Conservation (phyloP, 2,113 vertebrate species). For the Seriola dumerili region DNA sequence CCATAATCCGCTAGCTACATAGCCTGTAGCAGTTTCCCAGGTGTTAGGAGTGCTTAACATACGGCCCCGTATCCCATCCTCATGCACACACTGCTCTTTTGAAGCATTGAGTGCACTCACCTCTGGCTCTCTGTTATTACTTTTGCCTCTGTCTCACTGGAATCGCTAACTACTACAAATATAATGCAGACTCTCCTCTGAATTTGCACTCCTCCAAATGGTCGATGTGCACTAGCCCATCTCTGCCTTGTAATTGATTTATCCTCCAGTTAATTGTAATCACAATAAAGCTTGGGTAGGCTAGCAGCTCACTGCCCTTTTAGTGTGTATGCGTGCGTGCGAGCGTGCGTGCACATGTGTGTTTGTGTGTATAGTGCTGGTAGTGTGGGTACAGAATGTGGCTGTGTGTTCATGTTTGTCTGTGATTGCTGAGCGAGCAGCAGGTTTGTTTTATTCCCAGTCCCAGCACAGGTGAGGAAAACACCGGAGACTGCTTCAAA, state of each 20-base stretch:
- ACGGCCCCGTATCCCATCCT: background rate
- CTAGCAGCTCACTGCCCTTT: constrained; percentile 15
- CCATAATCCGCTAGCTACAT: constrained; percentile 17
- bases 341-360: background rate
- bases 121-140: constrained; percentile 42
- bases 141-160: constrained; percentile 36
- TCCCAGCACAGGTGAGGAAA: constrained; percentile 51
- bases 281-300: constrained; percentile 49
- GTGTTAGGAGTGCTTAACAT: constrained; percentile 39
- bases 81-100: constrained; percentile 23
- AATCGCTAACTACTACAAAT: constrained; percentile 46
- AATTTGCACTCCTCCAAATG: constrained; percentile 57
- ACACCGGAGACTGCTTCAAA: constrained; percentile 57
- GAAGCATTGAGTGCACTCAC: constrained; percentile 26
- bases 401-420: constrained; percentile 17
- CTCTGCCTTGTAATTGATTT: constrained; percentile 56
- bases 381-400: background rate
- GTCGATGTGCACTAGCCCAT: constrained; percentile 48
- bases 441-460: constrained; percentile 45
- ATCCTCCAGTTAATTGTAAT: constrained; percentile 63
- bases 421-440: constrained; percentile 1
- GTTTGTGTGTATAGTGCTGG: too few species aligned
- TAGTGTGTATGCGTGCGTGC: background rate
- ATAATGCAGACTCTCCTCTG: constrained; percentile 53
- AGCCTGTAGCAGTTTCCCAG: background rate